phyloP scores from a whole-genome alignment of 1,140 invertebrate species.

The Notospermus geniculatus region DNA sequence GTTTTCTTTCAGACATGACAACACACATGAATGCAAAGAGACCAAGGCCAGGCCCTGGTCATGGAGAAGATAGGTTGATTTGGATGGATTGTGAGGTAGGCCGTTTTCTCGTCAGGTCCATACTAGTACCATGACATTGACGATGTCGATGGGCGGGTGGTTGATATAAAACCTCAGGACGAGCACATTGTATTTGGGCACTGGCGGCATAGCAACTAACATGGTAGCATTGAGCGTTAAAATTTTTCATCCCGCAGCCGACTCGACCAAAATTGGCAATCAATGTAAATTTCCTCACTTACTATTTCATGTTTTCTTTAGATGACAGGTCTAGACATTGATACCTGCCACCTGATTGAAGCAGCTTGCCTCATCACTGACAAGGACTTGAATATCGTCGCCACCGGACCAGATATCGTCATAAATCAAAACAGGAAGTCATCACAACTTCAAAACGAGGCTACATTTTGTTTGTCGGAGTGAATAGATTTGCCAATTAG shows the following conservation, averaged over 20 bases:
- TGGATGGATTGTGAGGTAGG: constrained; percentile 10
- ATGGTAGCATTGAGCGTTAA: constrained; percentile 19
- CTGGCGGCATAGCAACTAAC: background rate
- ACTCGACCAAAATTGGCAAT: background rate
- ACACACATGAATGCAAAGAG: too few species aligned
- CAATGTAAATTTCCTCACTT: background rate
- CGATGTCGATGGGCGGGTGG: background rate
- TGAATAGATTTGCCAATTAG: too few species aligned
- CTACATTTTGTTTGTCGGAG: too few species aligned
- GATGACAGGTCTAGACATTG: constrained; percentile 78
- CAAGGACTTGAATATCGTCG: constrained; percentile 73
- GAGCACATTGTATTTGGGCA: constrained; percentile 4
- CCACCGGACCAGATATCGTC: constrained; percentile 72
- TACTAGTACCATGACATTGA: background rate
- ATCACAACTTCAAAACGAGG: too few species aligned
- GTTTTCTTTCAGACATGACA: too few species aligned
- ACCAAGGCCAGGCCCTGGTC: too few species aligned
- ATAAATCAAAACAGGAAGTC: constrained; percentile 66
- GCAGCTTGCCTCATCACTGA: constrained; percentile 86
- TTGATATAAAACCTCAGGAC: too few species aligned
- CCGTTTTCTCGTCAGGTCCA: background rate
- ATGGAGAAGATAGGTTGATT: constrained; percentile 2
- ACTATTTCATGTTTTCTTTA: constrained; percentile 44
- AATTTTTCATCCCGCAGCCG: constrained; percentile 31
- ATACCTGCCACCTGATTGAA: constrained; percentile 80